Evolutionary conservation across 2,113 vertebrate species (phyloP), one percentile per base, ranked within the genome.

Genomic region (Aspidoscelis tigris): DNA sequence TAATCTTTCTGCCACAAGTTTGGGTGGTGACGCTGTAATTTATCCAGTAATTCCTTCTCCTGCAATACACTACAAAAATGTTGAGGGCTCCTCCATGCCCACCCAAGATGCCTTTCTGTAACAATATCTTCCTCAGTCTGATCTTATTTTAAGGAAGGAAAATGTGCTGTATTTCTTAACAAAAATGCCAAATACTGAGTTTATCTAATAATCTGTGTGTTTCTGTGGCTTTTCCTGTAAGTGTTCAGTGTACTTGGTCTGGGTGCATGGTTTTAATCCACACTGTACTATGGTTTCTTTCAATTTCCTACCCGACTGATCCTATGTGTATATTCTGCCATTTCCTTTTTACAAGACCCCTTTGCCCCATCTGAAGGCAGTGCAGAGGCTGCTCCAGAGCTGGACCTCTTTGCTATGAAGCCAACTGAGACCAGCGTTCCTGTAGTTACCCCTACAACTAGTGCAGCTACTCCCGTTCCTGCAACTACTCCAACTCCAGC

Each of bases 331-430:
- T 95, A 90, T 95, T 95, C 92, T 95, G 94, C 94, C 91, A 92
- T 95, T 93, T 94, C 90, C 96, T 95, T 93, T 94, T 95, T 94
- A 88, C 94, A 99, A 99, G 98, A 99, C 97, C 99, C 99, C 93
- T 99, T 99, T 94, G 98, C 99, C 92, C 97, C 99, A 5, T 98
- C 99, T 6, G 98, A 99, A 96, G 99, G 99, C 94, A 99, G 97
- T 89, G 96, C 96, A 90, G 97, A 97, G 93, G 96, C 98, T 96
- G 97, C 98, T 90, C 97, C 97, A 77, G 98, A 97, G 97, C 95
- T 99, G 97, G 99, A 99, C 96, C 98, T 99, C 94, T 99, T 99
- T 96, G 98, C 99, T 92, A 99, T 99, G 99, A 99, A 97, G 97
- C 97, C 98, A 91, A 88, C 97, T 61, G 97, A 98, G 94, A 96